Conservation (phyloP, 1,140 invertebrate species). For the Drepana arcuata region DNA sequence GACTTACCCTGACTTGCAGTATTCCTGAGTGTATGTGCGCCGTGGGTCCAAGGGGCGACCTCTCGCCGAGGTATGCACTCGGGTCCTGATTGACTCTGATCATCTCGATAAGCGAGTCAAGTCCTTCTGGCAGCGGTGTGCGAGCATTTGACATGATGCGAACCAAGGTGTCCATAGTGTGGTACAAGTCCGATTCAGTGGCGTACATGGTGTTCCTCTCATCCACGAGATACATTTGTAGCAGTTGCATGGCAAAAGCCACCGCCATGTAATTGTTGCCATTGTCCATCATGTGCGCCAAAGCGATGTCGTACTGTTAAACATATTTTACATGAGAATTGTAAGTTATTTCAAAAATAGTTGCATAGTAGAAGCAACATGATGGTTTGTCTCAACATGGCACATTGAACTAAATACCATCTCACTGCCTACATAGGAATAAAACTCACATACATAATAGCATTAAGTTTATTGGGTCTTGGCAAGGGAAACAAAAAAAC, state of each 20-base stretch:
- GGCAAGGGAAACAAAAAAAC: too few species aligned
- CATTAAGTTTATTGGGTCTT: too few species aligned
- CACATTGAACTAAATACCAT: too few species aligned
- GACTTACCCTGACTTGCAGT: conserved; percentile 79
- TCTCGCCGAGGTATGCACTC: conserved; percentile 77
- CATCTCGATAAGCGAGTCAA: conserved; percentile 83
- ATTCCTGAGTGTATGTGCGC: conserved; percentile 96
- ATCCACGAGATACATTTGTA: conserved; percentile 91
- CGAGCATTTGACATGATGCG: conserved; percentile 81
- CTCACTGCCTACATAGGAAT: too few species aligned
- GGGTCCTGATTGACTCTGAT: conserved; percentile 81
- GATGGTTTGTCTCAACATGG: too few species aligned
- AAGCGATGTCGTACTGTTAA: conserved; percentile 86
- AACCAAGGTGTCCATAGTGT: conserved; percentile 87
- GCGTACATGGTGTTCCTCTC: conserved; percentile 84
- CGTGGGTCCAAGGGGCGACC: conserved; percentile 81
- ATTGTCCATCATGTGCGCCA: conserved; percentile 91
- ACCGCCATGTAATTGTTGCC: conserved; percentile 89
- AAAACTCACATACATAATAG: too few species aligned
- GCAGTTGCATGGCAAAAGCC: conserved; percentile 91
- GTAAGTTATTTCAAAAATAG: too few species aligned
- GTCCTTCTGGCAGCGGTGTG: conserved; percentile 84
- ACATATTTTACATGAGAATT: too few species aligned
- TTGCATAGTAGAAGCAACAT: too few species aligned
- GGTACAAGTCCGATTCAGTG: conserved; percentile 87